Percentiles rank a stretch among this genome's conserved stretches.
Conservation (phyloP, 2,113 vertebrate genomes). For the Trachemys scripta region DNA sequence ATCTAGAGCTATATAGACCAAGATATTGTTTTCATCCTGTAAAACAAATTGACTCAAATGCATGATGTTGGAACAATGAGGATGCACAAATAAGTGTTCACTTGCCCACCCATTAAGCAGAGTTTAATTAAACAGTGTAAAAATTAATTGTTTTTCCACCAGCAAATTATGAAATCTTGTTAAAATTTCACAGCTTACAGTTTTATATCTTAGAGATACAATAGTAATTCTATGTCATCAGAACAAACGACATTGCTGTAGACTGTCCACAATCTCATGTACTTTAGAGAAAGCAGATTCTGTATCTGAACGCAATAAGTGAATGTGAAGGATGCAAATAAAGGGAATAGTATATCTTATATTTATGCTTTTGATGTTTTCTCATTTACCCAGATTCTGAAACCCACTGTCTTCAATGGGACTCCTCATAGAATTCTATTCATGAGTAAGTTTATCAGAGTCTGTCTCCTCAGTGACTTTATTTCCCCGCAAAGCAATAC, state of each 20-base stretch:
- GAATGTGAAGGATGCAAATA: neutral
- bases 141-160: constrained; percentile 36
- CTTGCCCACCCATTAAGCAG: constrained; percentile 57
- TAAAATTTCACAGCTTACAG: neutral
- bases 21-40: neutral
- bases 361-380: neutral
- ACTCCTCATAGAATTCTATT: neutral
- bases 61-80: constrained; percentile 47
- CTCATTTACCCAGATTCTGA: neutral
- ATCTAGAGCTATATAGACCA: constrained; percentile 32
- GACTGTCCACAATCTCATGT: neutral
- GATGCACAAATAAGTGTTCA: constrained; percentile 31
- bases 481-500: neutral
- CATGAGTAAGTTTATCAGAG: neutral
- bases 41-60: constrained; percentile 42
- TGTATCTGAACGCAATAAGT: neutral
- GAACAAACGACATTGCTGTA: neutral
- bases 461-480: neutral
- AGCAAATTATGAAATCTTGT: neutral
- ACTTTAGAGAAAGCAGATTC: neutral
- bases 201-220: neutral
- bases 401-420: neutral
- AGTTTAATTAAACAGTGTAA: constrained; percentile 65
- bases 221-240: neutral
- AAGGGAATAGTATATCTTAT: neutral